Percentiles rank a stretch among this genome's conserved stretches.
phyloP scores from a whole-genome alignment of 2,113 vertebrate genomes.

The Meleagris gallopavo region DNA sequence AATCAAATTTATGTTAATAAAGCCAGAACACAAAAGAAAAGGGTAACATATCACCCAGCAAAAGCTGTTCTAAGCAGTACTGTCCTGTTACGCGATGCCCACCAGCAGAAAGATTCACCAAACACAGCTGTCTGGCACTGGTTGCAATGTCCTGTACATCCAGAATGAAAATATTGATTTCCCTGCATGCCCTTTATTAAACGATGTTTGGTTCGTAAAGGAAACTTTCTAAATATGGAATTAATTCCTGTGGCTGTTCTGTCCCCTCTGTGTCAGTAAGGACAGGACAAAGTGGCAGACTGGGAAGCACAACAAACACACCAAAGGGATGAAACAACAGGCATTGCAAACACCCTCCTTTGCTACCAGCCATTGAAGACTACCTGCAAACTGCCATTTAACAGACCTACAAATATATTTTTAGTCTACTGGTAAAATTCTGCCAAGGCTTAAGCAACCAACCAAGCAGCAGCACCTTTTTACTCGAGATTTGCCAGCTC shows the following conservation, averaged over 20 bases:
- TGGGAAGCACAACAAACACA: background rate
- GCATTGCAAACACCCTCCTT: background rate
- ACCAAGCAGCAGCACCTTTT: background rate
- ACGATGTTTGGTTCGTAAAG: background rate
- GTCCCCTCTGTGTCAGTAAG: background rate
- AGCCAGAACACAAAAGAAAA: background rate
- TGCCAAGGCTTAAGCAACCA: background rate
- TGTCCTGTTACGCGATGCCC: background rate
- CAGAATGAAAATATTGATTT: conserved; percentile 35
- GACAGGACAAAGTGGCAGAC: background rate
- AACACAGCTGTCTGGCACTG: background rate
- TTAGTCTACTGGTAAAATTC: background rate
- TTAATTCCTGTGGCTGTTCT: conserved; percentile 22
- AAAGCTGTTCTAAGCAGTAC: background rate
- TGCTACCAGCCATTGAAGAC: background rate
- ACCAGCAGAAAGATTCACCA: background rate
- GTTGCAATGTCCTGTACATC: background rate
- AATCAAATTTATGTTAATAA: background rate
- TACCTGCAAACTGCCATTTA: background rate
- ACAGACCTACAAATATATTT: background rate
- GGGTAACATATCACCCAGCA: background rate
- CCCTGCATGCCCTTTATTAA: background rate
- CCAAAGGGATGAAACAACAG: background rate
- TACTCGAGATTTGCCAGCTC: background rate
- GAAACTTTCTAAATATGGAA: conserved; percentile 45